phyloP scores from a whole-genome alignment of 2,797 vertebrate genomes.

The Myiotriccus ornatus region DNA sequence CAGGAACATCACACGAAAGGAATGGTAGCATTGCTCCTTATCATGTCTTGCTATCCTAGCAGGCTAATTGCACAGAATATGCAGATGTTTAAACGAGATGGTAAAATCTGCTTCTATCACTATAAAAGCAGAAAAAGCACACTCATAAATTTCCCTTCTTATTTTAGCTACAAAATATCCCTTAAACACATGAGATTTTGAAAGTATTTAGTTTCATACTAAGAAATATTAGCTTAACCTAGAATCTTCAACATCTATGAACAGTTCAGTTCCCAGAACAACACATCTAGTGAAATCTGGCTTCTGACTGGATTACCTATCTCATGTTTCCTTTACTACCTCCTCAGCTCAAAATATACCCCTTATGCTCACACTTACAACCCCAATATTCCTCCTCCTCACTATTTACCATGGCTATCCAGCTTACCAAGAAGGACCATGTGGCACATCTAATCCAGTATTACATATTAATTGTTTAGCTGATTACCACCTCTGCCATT shows the following conservation, averaged over 20 bases:
- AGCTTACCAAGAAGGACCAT: not conserved
- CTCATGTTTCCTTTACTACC: not conserved
- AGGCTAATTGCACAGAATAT: not conserved
- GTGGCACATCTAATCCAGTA: not conserved
- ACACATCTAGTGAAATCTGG: not conserved
- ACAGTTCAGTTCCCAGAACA: not conserved
- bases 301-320: not conserved
- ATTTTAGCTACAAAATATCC: not conserved
- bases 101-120: not conserved
- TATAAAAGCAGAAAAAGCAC: not conserved
- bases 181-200: not conserved
- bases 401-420: not conserved
- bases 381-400: not conserved
- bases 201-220: not conserved
- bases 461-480: not conserved
- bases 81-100: not conserved
- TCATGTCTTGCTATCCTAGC: not conserved
- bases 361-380: not conserved
- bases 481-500: not conserved
- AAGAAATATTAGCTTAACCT: not conserved
- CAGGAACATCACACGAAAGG: not conserved
- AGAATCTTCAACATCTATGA: not conserved
- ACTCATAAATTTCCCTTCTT: not conserved
- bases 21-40: not conserved
- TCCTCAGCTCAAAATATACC: not conserved